Percentiles rank a stretch among this genome's conserved stretches.
phyloP scores from a whole-genome alignment of 2,113 vertebrate species.

The Poicephalus meyeri region DNA sequence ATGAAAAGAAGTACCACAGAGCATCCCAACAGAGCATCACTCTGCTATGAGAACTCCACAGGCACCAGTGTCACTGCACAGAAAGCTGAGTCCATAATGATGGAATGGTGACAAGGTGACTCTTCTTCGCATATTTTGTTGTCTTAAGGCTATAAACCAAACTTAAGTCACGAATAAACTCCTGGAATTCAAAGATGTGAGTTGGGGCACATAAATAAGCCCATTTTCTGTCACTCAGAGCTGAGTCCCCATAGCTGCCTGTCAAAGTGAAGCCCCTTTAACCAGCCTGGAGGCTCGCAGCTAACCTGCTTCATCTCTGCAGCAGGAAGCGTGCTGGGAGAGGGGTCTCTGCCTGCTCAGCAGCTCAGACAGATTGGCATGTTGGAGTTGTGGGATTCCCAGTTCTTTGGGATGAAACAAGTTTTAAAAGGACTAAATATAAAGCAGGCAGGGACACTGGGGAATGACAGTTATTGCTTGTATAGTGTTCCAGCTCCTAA shows the following conservation, averaged over 20 bases:
- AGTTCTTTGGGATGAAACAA: neutral
- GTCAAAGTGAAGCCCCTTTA: neutral
- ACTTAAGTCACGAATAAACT: neutral
- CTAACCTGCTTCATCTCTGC: neutral
- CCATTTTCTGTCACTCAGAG: neutral
- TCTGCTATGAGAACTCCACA: neutral
- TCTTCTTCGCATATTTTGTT: neutral
- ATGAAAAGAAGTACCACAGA: neutral
- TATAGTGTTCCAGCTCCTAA: neutral
- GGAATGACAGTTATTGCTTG: neutral
- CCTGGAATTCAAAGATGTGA: neutral
- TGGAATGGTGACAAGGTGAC: neutral
- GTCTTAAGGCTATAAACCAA: neutral
- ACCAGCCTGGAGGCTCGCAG: neutral
- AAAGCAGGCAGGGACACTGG: neutral
- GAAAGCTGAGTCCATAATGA: neutral
- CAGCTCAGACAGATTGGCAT: neutral
- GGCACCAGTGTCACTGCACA: neutral
- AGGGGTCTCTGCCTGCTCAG: neutral
- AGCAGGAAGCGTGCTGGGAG: neutral
- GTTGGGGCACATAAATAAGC: neutral
- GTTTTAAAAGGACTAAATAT: neutral
- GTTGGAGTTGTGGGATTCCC: neutral
- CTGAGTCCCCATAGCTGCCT: neutral
- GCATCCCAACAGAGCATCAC: neutral